phyloP scores from a whole-genome alignment of 2,888 invertebrate genomes.

The Enchytraeus crypticus region DNA sequence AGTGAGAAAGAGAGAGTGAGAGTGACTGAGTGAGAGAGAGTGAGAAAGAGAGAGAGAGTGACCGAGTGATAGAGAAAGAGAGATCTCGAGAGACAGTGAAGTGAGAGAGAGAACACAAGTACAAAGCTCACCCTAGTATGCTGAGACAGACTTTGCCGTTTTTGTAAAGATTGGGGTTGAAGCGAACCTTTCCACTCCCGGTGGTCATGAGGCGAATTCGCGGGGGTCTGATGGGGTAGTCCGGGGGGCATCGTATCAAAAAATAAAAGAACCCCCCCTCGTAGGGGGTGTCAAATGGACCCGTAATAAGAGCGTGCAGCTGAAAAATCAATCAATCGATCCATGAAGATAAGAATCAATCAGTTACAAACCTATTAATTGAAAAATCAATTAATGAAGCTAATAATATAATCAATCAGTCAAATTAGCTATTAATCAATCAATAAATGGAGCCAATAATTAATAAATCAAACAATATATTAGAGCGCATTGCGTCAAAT shows the following conservation, averaged over 20 bases:
- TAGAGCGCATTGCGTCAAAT: too few species aligned
- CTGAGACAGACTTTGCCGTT: constrained; percentile 57
- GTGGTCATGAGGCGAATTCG: constrained; percentile 57
- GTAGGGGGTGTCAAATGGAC: constrained; percentile 58
- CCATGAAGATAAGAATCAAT: not conserved
- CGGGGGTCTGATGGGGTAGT: constrained; percentile 55
- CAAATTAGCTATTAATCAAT: not conserved
- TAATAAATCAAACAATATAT: too few species aligned
- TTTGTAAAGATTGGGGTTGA: constrained; percentile 59
- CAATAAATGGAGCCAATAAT: too few species aligned
- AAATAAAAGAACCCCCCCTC: constrained; percentile 54
- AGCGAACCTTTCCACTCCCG: constrained; percentile 55
- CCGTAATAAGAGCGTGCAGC: constrained; percentile 56
- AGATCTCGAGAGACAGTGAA: not conserved
- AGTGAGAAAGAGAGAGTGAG: too few species aligned
- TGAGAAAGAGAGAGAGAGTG: too few species aligned
- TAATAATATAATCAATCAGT: not conserved
- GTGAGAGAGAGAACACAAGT: not conserved
- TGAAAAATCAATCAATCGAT: constrained; percentile 17
- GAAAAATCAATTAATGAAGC: not conserved
- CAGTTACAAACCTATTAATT: not conserved
- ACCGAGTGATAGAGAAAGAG: too few species aligned
- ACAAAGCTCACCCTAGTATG: constrained; percentile 52
- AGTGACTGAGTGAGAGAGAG: too few species aligned
- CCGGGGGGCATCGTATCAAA: constrained; percentile 53